Evolutionary conservation across 2,888 invertebrate genomes (phyloP).

Genomic region (Latrodectus hesperus): DNA sequence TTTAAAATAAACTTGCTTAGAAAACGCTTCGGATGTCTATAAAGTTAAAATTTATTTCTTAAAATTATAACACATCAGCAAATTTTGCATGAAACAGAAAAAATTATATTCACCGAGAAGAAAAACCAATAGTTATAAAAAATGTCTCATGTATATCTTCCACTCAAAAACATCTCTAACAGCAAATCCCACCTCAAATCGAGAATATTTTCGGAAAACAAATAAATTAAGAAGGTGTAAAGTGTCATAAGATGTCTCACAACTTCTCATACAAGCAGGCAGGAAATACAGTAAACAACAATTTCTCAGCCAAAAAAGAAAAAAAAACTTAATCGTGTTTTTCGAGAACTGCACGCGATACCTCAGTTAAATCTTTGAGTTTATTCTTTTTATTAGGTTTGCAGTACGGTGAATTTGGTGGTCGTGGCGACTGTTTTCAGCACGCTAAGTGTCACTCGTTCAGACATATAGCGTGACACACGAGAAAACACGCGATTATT

Average conservation of each 20-base stretch:
- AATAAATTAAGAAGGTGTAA: not conserved
- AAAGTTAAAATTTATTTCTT: too few relatives aligned
- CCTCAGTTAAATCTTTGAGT: conserved; percentile 22
- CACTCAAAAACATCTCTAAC: too few relatives aligned
- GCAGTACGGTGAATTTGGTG: conserved; percentile 7
- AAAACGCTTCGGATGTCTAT: too few relatives aligned
- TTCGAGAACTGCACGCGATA: conserved; percentile 19
- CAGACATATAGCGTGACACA: not conserved
- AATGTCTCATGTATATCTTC: too few relatives aligned
- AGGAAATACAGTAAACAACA: conserved; percentile 16
- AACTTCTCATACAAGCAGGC: not conserved
- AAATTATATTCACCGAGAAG: too few relatives aligned
- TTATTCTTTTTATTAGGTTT: conserved; percentile 29
- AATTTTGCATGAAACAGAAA: too few relatives aligned
- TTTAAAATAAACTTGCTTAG: too few relatives aligned
- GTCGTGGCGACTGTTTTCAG: conserved; percentile 9
- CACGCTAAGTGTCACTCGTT: conserved; percentile 36
- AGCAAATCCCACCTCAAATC: not conserved
- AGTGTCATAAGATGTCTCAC: conserved; percentile 1
- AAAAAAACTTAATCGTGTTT: not conserved
- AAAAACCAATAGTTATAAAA: too few relatives aligned
- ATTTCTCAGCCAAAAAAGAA: not conserved
- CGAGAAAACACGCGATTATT: not conserved
- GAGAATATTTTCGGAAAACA: not conserved
- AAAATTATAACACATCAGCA: too few relatives aligned